phyloP scores from a whole-genome alignment of 2,113 vertebrate genomes.

The Solea senegalensis region DNA sequence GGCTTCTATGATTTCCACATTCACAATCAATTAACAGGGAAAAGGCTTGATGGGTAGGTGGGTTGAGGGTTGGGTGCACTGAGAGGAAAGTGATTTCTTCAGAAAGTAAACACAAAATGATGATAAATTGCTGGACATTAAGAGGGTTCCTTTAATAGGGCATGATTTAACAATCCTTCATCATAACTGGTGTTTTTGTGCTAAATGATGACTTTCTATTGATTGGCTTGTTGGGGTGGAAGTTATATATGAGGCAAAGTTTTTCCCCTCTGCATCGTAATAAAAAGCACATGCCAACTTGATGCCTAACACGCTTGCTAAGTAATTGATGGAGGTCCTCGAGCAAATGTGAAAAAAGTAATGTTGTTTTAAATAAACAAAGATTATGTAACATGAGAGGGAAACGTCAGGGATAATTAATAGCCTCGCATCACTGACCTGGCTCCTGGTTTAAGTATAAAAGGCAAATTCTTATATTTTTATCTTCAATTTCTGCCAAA shows the following conservation, averaged over 20 bases:
- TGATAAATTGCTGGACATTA: slow-evolving; percentile 24
- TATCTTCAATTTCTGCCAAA: no score
- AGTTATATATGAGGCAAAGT: not conserved
- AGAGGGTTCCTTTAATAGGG: not conserved
- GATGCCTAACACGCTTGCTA: not conserved
- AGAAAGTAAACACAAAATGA: slow-evolving; percentile 28
- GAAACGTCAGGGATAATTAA: slow-evolving; percentile 36
- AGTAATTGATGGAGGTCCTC: slow-evolving; percentile 14
- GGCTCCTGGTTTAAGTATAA: no score
- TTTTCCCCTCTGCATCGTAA: not conserved
- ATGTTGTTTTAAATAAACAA: slow-evolving; percentile 32
- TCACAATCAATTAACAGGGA: slow-evolving; percentile 40
- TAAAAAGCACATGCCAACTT: not conserved
- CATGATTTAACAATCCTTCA: not conserved
- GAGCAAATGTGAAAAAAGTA: slow-evolving; percentile 7
- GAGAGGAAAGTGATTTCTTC: slow-evolving; percentile 3
- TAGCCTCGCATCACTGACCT: slow-evolving; percentile 2
- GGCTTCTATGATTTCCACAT: slow-evolving; percentile 46
- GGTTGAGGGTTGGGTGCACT: not conserved
- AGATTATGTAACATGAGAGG: slow-evolving; percentile 28
- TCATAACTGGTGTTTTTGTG: not conserved
- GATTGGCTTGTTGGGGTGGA: not conserved
- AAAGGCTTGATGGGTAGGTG: not conserved
- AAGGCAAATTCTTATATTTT: no score
- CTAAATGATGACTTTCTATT: not conserved